Evolutionary conservation across 2,888 invertebrate species (phyloP), one percentile per base, ranked within the genome.

Genomic region (Heliconius ethilla): DNA sequence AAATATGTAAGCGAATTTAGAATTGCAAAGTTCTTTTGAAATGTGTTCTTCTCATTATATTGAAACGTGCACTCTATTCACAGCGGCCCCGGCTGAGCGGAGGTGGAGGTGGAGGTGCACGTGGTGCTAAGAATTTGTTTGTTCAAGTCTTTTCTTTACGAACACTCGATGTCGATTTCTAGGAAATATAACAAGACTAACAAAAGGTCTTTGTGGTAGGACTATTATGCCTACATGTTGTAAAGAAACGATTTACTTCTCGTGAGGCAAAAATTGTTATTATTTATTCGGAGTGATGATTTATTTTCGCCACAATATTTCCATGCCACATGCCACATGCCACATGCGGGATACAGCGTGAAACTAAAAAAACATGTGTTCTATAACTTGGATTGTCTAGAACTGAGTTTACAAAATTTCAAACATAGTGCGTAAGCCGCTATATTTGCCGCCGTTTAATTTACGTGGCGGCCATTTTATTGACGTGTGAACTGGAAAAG

Each of bases 131-230:
- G 76, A 78, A 45, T 76, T 80, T 81, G 83, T 82, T 84, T 86
- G 86, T 87, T 86, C 84, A 87, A 81, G 83, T 87, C 87, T 86
- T 86, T 87, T 85, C 82, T 84, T 84, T 80, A 78, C 75, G 81
- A 81, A 82, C 40, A 45, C 76, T 77, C 70, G 70, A 75, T 45
- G 79, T 69, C 59, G 74, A 80, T 80, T 81, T 78, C 81, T 63
- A 77, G 70, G 79, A 81, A 80, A 80, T 76, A 78, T 79, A 77
- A 80, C 78, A 75, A 59, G 79, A 15, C 62, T 18, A 82, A 83
- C 81, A 79, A 83, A 80, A 83, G 82, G 29, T 79, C 77, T 82
- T 82, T 83, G 82, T 84, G 79, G 62, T 37, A 7, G 51, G 59
- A n/a, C 59, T n/a, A n/a, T 59, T 59, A 59, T 40, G 67, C 45